These are phyloP conservation scores for Gastracanthus pulcherrimus DNA, from an alignment of 2,888 invertebrate genomes.

Conservation along the genomic window DNA sequence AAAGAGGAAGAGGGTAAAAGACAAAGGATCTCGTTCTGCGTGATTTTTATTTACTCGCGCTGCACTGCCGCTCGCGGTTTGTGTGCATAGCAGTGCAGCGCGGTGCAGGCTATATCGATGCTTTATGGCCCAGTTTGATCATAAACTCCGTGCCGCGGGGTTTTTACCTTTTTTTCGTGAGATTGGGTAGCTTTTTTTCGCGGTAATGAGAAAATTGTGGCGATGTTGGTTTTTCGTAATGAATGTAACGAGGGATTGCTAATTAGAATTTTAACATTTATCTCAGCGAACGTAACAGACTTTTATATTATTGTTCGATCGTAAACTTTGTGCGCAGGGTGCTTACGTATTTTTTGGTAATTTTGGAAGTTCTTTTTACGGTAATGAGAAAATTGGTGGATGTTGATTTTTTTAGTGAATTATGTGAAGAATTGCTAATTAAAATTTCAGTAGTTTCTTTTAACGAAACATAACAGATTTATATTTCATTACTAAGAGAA, in stretches of 20 bases:
- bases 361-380: too few relatives aligned
- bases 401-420: too few relatives aligned
- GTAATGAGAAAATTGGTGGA: too few relatives aligned
- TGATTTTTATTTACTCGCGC: slow-evolving; percentile 48
- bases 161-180: not conserved
- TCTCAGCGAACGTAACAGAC: too few relatives aligned
- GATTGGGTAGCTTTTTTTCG: not conserved
- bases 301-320: too few relatives aligned
- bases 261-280: too few relatives aligned
- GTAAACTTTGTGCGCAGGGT: too few relatives aligned
- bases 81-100: not conserved
- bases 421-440: too few relatives aligned
- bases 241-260: not conserved
- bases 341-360: too few relatives aligned
- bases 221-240: not conserved
- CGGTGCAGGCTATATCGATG: slow-evolving; percentile 40
- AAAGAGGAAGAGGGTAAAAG: slow-evolving; percentile 44
- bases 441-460: too few relatives aligned
- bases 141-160: slow-evolving; percentile 38
- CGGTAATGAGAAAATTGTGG: not conserved
- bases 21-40: slow-evolving; percentile 55
- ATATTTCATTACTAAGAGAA: too few relatives aligned
- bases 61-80: not conserved
- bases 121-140: slow-evolving; percentile 54
- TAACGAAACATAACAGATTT: too few relatives aligned